Evolutionary conservation across 2,113 vertebrate genomes (phyloP), one percentile per base, ranked within the genome.

Genomic region (Meles meles): DNA sequence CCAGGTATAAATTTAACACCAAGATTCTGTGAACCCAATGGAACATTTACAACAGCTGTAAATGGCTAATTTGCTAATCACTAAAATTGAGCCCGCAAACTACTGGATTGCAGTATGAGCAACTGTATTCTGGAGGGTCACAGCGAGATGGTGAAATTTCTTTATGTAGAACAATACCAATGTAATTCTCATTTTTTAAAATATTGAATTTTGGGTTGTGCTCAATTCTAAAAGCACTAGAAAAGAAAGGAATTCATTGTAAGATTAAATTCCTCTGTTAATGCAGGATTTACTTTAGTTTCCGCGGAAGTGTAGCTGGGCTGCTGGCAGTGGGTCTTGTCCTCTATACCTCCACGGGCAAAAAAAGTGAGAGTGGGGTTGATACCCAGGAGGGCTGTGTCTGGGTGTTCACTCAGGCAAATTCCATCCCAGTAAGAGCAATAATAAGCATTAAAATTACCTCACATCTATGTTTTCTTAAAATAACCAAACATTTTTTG

Each of bases 201-300:
- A 86, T 72, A 67, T 27, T 77, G 21, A 82, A 76, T 74, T 85
- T 96, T 95, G 29, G 65, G 79, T 95, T 94, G 13, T 4, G 65
- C 39, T 42, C 76, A 67, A 61, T 87, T 34, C 44, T 87, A 92
- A 95, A 96, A 85, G 72, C 72, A 44, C 71, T 82, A 90, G 31
- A 34, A 88, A 94, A 93, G 91, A 89, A 93, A 15, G 55, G 55
- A 74, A 97, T 82, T 92, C n/a, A 8, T 80, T 87, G 20, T 94
- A 72, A 96, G 94, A 93, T 95, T 95, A 91, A 69, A 69, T 83
- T 71, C 39, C 67, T 96, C 76, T 76, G 8, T 76, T 97, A 93
- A 95, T 81, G 74, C 57, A 95, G 55, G 31, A 89, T 92, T 95
- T 81, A 20, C 57, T 90, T 92, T 42, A 55, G 34, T 72, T 92